These are phyloP conservation scores for Siniperca undulata DNA, from an alignment of 2,797 vertebrate species.

Conservation along the genomic window DNA sequence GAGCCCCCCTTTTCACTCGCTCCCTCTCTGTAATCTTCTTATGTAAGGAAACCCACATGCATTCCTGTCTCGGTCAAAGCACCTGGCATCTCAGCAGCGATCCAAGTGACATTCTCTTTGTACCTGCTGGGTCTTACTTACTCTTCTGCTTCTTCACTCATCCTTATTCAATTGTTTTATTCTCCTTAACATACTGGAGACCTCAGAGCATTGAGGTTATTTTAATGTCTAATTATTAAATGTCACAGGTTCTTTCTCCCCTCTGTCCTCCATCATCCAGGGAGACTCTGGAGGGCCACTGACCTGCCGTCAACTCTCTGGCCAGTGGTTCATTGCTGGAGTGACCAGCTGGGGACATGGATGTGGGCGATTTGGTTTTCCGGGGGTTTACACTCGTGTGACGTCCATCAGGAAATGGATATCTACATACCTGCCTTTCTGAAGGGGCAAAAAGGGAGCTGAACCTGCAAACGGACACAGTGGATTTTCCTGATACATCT, in stretches of 20 bases:
- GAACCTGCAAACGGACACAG: background rate
- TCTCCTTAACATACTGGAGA: background rate
- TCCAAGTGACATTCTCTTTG: slow-evolving; percentile 73
- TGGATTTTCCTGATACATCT: slow-evolving; percentile 25
- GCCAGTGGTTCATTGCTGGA: slow-evolving; percentile 95
- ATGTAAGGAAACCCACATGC: slow-evolving; percentile 74
- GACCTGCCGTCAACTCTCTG: slow-evolving; percentile 89
- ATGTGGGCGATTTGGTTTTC: slow-evolving; percentile 91
- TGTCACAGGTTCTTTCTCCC: background rate
- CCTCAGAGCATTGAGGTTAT: background rate
- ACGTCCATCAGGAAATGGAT: slow-evolving; percentile 93
- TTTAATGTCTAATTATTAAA: slow-evolving; percentile 13
- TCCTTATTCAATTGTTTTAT: slow-evolving; percentile 14
- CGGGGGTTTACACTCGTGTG: slow-evolving; percentile 93
- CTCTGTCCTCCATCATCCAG: slow-evolving; percentile 73
- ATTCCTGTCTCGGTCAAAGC: slow-evolving; percentile 79
- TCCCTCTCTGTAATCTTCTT: slow-evolving; percentile 77
- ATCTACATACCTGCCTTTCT: slow-evolving; percentile 85
- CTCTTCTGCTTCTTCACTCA: slow-evolving; percentile 22
- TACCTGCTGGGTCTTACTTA: slow-evolving; percentile 21
- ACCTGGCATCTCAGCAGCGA: slow-evolving; percentile 66
- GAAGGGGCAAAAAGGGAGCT: slow-evolving; percentile 27
- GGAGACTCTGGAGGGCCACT: slow-evolving; percentile 96
- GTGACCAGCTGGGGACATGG: slow-evolving; percentile 98
- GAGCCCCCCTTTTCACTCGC: slow-evolving; percentile 49